Percentiles rank a stretch among this genome's conserved stretches.
These are phyloP conservation scores for Sinosuthora webbiana DNA, from an alignment of 2,113 vertebrate species.

Conservation along the genomic window DNA sequence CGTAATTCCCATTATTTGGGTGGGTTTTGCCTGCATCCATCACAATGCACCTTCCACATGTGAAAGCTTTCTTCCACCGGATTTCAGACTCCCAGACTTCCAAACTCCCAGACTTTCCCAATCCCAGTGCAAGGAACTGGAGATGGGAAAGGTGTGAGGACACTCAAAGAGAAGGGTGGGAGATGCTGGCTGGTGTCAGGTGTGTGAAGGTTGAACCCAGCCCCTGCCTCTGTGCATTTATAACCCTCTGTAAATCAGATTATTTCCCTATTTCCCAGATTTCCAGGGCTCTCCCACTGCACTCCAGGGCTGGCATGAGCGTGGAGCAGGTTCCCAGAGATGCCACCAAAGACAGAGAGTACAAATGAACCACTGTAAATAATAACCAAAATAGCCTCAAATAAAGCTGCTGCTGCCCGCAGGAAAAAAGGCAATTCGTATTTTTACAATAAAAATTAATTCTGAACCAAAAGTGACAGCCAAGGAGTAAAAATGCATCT, in stretches of 20 bases:
- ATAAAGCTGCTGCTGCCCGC: neutral
- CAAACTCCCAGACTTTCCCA: neutral
- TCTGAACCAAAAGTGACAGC: neutral
- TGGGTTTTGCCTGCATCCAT: neutral
- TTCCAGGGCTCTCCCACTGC: neutral
- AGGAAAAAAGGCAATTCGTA: neutral
- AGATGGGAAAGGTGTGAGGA: neutral
- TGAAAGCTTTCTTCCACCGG: neutral
- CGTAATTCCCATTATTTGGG: neutral
- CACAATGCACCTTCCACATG: conserved; percentile 5
- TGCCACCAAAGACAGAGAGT: neutral
- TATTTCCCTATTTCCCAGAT: neutral
- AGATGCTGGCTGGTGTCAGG: neutral
- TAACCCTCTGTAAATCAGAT: neutral
- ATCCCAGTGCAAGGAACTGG: neutral
- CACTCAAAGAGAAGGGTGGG: neutral
- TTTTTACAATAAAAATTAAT: neutral
- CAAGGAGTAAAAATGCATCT: neutral
- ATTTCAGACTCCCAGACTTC: neutral
- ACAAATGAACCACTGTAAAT: neutral
- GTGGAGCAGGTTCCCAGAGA: neutral
- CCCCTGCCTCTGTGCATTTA: neutral
- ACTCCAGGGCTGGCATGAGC: fast-evolving
- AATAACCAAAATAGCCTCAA: neutral
- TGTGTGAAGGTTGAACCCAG: neutral